A percentile compares a stretch with the other conserved stretches of the same genome.
Evolutionary conservation across 2,113 vertebrate genomes (phyloP).

Genomic region (Crocuta crocuta): DNA sequence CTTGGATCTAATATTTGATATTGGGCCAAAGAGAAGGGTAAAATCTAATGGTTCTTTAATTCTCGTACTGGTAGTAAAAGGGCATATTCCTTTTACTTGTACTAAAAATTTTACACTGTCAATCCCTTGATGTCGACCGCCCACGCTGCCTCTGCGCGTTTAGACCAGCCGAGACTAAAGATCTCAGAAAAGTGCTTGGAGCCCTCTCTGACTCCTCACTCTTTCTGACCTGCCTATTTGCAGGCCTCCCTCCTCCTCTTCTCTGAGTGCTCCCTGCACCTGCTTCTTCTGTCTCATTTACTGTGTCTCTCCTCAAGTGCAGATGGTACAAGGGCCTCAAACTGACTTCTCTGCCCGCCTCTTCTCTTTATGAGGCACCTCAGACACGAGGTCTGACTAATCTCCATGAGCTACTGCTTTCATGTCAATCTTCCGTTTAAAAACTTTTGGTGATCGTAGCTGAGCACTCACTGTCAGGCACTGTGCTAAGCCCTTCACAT

Average conservation of each 20-base stretch:
- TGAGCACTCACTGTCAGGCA: background rate
- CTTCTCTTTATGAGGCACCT: background rate
- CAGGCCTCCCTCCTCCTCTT: background rate
- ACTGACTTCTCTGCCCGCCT: accelerated
- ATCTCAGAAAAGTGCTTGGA: background rate
- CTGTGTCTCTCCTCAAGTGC: background rate
- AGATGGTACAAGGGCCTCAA: accelerated
- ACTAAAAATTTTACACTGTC: background rate
- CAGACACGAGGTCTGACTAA: background rate
- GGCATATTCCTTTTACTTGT: background rate
- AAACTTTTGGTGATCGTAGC: background rate
- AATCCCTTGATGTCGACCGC: background rate
- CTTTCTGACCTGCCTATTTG: background rate
- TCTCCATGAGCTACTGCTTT: background rate
- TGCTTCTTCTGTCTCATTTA: background rate
- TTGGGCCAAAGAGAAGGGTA: background rate
- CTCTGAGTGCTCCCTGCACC: background rate
- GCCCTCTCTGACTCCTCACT: background rate
- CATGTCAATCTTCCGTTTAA: background rate
- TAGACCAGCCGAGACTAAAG: background rate
- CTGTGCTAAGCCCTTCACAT: background rate
- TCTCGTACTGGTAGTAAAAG: background rate
- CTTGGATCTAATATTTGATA: background rate
- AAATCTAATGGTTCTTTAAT: background rate
- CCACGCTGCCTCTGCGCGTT: background rate